Conservation (phyloP, 92 coral and sea anemone species). For the Actinostola sp. region DNA sequence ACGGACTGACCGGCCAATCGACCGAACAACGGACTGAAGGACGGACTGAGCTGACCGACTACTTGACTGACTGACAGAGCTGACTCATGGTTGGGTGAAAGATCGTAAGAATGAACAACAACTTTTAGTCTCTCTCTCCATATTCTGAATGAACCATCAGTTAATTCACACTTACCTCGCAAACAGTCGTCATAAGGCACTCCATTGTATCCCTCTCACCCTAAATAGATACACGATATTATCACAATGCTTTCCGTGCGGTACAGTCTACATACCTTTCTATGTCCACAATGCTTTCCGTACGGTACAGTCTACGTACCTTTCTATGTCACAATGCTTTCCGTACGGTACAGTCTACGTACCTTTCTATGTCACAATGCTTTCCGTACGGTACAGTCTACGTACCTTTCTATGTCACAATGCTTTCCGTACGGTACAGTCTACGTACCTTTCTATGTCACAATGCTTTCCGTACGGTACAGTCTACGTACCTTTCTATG, state of each 20-base stretch:
- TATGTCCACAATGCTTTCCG: too few species aligned
- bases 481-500: slow-evolving; percentile 83
- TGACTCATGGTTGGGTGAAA: neutral
- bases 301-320: too few species aligned
- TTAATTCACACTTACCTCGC: slow-evolving; percentile 65
- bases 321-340: slow-evolving; percentile 57
- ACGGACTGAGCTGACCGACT: neutral
- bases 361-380: slow-evolving; percentile 82
- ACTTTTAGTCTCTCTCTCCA: too few species aligned
- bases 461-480: too few species aligned
- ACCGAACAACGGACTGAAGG: neutral
- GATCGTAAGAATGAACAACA: neutral
- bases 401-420: slow-evolving; percentile 83
- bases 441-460: slow-evolving; percentile 83
- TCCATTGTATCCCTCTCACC: slow-evolving; percentile 78
- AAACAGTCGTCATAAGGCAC: slow-evolving; percentile 76
- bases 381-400: too few species aligned
- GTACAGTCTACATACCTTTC: too few species aligned
- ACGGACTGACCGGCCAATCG: neutral
- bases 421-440: too few species aligned
- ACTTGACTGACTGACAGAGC: neutral
- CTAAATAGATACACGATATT: slow-evolving; percentile 30
- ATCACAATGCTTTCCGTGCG: neutral
- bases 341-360: too few species aligned
- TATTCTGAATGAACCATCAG: neutral